Base-by-base conservation (phyloP, 1,140 invertebrate genomes). In the Belonocnema kinseyi region DNA sequence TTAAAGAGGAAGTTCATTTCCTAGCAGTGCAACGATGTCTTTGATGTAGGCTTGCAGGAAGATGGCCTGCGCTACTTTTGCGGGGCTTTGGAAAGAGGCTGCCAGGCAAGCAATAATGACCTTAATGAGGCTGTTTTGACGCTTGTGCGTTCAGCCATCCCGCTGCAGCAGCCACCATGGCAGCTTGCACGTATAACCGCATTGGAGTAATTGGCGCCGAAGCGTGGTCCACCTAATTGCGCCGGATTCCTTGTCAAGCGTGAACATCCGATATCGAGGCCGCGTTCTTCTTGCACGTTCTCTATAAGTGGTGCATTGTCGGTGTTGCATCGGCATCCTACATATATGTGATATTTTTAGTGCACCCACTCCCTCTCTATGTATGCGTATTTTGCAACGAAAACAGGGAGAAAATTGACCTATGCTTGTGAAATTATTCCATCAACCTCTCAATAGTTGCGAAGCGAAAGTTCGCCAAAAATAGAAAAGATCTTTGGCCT, bases 121-220 rank as follows among this genome's bases (percentile, higher is more conserved):
- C 83, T 80, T 86, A 86, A 86, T 86, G 82, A 86, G 85, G 80
- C 83, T 85, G 85, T 86, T 86, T 85, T 85, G 85, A 85, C 83
- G 85, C 85, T 85, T 80, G 85, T 82, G 77, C 83, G 76, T 58
- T 56, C 74, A 51, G 58, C 74, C 74, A 76, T 82, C 78, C 50
- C 77, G 40, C 40, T 46, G 40, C 40, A 46, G 7, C 40, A 46
- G 40, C 40, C 40, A 53, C 17, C 56, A 46, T 33, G 46, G 19
- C 51, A n/a, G 54, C 56, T 13, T 2, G 40, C 54, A 54, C 74
- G 61, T 53, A 73, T 79, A 85, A 84, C 77, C 78, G 76, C 80
- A 83, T 77, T 81, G 77, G 77, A 82, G 84, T 87, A 87, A 87
- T 86, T 86, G 83, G 80, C 77, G 76, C 66, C 77, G 77, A 83